Evolutionary conservation across 1,140 invertebrate genomes (phyloP), one percentile per base, ranked within the genome.

Genomic region (Monomorium pharaonis): DNA sequence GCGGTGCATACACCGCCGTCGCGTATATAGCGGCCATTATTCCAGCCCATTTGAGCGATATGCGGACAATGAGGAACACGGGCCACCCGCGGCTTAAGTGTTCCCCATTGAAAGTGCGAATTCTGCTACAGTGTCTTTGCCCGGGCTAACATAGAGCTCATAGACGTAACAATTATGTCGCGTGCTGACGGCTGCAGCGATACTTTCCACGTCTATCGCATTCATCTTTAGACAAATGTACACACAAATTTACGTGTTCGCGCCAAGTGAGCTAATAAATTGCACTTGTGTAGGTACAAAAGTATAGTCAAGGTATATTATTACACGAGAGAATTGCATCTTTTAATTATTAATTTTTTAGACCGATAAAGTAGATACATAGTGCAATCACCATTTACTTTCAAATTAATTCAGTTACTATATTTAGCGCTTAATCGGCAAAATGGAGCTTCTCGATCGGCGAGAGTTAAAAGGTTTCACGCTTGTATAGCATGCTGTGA

Each of bases 11-110:
- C n/a, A 74, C 49, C 84, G 75, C 87, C 70, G 87, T 88, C 69
- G 70, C 84, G 84, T 76, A 89, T 77, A 89, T 77, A 89, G 87
- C 77, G 70, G 54, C 77, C 77, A 89, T 89, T 89, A 89, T 89
- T 89, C 88, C 78, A 62, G 76, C 70, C 54, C 87, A 75, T 89
- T 89, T 88, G 84, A 89, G 85, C 88, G 87, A 89, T 87, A 89
- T 89, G 88, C 78, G 74, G 80, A 90, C 88, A 89, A 90, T 89
- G 80, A 90, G 80, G 84, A 90, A 89, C 85, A 90, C 75, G 70
- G 80, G 56, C 88, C 88, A 90, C 88, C 88, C 88, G 88, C 74
- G 67, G 89, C 58, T 90, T 85, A 87, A 90, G 85, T 87, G 69
- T 69, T 78, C 60, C 69, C 85, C 42, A 85, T 72, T 76, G 60